Evolutionary conservation across 2,888 invertebrate species (phyloP), one percentile per base, ranked within the genome.

Genomic region (Drosophila macrospina): DNA sequence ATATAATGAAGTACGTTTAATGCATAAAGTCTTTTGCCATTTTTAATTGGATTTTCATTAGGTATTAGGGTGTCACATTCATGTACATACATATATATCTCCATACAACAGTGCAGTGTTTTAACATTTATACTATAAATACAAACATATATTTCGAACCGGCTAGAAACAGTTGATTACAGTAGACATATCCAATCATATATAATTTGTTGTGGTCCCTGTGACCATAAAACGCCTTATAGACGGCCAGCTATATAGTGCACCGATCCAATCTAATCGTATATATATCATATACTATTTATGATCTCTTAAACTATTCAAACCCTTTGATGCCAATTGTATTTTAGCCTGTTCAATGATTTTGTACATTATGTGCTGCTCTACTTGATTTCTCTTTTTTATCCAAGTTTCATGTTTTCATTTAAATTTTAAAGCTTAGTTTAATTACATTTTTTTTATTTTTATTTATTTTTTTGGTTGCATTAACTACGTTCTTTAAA

Each of bases 311-410:
- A 69, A 36, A 20, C 41, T 72, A 61, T 44, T 54, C 36, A 51
- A 54, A 60, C 57, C 34, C 37, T 39, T 68, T 28, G 34, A 24
- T 62, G 72, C 84, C 78, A 82, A 87, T 81, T 71, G 36, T 13
- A 64, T 71, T 75, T 73, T 75, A 67, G 60, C 57, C 59, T 54
- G 32, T 42, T 64, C 62, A 68, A 65, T 66, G 42, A 34, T 39
- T 83, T 85, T 85, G 85, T 85, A 85, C 85, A 80, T 86, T 72
- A 41, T 66, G 88, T 88, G 86, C 85, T 78, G 84, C 72, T 73
- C 62, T 65, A 36, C 26, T 67, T 42, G 54, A 63, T 32, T 65
- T 67, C 3, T 26, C 28, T 37, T 45, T 66, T 45, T 34, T 52
- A 32, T 56, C 30, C 34, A 48, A 67, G 44, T 78, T 62, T 62